Conservation (phyloP, 2,888 invertebrate genomes). For the Drosophila demipolita region DNA sequence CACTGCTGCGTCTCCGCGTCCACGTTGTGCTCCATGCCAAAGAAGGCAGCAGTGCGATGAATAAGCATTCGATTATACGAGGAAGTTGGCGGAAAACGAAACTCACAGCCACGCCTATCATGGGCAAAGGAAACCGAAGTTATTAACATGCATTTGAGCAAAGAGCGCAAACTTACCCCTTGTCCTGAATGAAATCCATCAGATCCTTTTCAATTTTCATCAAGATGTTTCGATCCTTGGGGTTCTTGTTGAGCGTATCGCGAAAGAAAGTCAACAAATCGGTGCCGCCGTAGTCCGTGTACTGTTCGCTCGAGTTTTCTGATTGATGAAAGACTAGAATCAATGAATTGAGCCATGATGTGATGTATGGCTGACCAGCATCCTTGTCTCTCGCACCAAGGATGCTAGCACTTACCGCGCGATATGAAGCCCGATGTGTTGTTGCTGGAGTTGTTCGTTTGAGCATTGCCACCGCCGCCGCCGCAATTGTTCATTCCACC, state of each 20-base stretch:
- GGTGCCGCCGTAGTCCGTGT: conserved; percentile 90
- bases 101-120: conserved; percentile 88
- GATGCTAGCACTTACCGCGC: conserved; percentile 85
- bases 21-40: conserved; percentile 97
- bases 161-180: conserved; percentile 86
- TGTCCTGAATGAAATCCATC: conserved; percentile 92
- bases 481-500: conserved; percentile 13
- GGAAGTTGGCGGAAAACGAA: conserved; percentile 96
- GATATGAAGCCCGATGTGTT: conserved; percentile 87
- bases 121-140: conserved; percentile 36
- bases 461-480: conserved; percentile 39
- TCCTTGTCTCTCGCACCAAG: conserved; percentile 4
- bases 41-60: conserved; percentile 96
- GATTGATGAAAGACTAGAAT: conserved; percentile 83
- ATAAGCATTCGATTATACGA: conserved; percentile 98
- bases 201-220: conserved; percentile 95
- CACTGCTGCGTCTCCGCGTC: conserved; percentile 92
- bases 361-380: conserved; percentile 20
- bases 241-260: conserved; percentile 95
- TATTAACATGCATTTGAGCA: not conserved
- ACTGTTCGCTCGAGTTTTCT: conserved; percentile 92
- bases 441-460: conserved; percentile 73
- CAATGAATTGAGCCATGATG: conserved; percentile 62
- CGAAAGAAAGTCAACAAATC: conserved; percentile 95
- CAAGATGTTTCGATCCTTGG: conserved; percentile 93